A percentile compares a stretch with the other conserved stretches of the same genome.
Conservation (phyloP, 2,113 vertebrate genomes). For the Ceuthmochares aereus region DNA sequence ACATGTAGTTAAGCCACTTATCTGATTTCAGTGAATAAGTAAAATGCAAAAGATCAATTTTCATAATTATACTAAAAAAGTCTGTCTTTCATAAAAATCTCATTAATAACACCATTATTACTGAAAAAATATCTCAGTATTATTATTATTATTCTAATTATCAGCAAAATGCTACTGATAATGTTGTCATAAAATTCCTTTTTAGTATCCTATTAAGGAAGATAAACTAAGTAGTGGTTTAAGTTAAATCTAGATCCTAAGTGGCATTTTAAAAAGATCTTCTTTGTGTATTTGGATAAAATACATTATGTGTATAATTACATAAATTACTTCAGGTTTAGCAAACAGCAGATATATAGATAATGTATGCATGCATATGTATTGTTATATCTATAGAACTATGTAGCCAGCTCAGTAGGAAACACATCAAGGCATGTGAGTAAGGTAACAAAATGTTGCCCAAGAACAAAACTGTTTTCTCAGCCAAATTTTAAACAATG, state of each 20-base stretch:
- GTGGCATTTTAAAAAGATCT: conserved; percentile 72
- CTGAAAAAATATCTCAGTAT: conserved; percentile 84
- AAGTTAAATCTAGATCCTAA: conserved; percentile 81
- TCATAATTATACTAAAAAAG: conserved; percentile 88
- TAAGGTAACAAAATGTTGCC: background rate
- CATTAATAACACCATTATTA: conserved; percentile 90
- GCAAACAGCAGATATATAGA: conserved; percentile 67
- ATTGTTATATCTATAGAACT: background rate
- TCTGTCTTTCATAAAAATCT: conserved; percentile 90
- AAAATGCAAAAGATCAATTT: conserved; percentile 91
- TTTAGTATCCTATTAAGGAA: conserved; percentile 82
- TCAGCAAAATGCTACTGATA: conserved; percentile 84
- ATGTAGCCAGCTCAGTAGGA: background rate
- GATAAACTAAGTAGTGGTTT: conserved; percentile 83
- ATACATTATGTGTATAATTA: conserved; percentile 79
- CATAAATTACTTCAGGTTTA: conserved; percentile 70
- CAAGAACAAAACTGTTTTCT: background rate
- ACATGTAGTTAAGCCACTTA: conserved; percentile 90
- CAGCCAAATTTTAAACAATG: background rate
- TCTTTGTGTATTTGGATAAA: conserved; percentile 82
- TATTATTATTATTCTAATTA: conserved; percentile 91
- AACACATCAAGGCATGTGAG: background rate
- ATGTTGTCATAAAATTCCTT: conserved; percentile 86
- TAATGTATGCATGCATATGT: background rate
- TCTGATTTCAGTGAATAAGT: conserved; percentile 88